Conservation (phyloP, 53 echinoderm and acorn worm species). For the Henricia sp. region DNA sequence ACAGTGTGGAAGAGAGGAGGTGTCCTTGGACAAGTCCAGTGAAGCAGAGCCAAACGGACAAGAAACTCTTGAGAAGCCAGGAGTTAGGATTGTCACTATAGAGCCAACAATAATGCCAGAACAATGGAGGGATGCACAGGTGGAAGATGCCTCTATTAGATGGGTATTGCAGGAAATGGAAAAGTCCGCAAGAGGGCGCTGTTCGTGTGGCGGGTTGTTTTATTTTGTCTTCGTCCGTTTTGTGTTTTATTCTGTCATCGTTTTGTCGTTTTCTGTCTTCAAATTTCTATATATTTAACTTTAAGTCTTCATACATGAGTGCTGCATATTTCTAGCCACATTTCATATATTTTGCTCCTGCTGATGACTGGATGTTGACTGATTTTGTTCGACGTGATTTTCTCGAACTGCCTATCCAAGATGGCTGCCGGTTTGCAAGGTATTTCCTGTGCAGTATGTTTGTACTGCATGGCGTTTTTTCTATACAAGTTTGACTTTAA, state of each 20-base stretch:
- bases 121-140: too few relatives aligned
- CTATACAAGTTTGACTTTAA: constrained; percentile 13
- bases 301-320: background rate
- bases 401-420: background rate
- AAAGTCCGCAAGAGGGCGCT: too few relatives aligned
- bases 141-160: too few relatives aligned
- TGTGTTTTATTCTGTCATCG: background rate
- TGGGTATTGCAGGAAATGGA: too few relatives aligned
- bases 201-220: constrained; percentile 6
- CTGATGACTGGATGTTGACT: constrained; percentile 16
- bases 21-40: too few relatives aligned
- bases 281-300: background rate
- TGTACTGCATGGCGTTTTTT: constrained; percentile 6
- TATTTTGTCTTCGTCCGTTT: too few relatives aligned
- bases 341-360: constrained; percentile 3
- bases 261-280: constrained; percentile 3
- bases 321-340: background rate
- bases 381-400: constrained; percentile 18
- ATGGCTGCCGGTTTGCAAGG: constrained; percentile 26
- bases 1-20: too few relatives aligned
- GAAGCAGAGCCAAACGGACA: too few relatives aligned
- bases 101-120: too few relatives aligned
- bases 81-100: too few relatives aligned
- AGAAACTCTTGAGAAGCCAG: too few relatives aligned
- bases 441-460: constrained; percentile 15